Evolutionary conservation across 2,113 vertebrate species (phyloP).

Genomic region (Scytalopus superciliaris): DNA sequence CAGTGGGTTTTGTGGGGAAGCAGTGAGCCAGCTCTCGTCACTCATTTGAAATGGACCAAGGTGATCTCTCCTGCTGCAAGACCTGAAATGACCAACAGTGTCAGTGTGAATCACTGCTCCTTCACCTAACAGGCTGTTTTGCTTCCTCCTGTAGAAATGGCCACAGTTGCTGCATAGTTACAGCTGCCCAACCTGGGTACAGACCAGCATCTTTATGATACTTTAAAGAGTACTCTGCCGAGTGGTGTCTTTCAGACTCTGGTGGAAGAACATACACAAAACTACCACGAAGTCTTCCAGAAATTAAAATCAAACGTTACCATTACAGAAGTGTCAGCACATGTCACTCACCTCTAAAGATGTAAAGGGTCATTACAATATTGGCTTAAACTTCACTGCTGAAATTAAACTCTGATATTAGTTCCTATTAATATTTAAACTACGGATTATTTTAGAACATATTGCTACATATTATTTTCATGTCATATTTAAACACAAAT

Average conservation of each 20-base stretch:
- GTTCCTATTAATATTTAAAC: not conserved
- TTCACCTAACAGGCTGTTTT: not conserved
- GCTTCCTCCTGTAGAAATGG: not conserved
- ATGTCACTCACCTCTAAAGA: not conserved
- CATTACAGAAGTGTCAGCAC: not conserved
- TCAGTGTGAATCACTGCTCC: not conserved
- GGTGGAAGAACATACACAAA: not conserved
- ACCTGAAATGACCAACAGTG: constrained; percentile 62
- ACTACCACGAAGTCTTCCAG: not conserved
- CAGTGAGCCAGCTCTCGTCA: constrained; percentile 87
- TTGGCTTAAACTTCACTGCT: not conserved
- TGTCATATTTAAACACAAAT: not conserved
- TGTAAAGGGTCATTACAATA: not conserved
- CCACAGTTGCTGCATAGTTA: not conserved
- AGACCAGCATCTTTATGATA: not conserved
- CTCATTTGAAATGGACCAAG: constrained; percentile 84
- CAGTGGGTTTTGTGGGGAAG: constrained; percentile 80
- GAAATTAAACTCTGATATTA: not conserved
- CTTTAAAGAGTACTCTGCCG: not conserved
- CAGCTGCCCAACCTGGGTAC: fast-evolving
- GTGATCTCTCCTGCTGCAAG: constrained; percentile 87
- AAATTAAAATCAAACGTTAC: not conserved
- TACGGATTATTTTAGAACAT: not conserved
- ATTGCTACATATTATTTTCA: not conserved
- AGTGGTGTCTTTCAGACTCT: not conserved